These are phyloP conservation scores for Hypsopygia costalis DNA, from an alignment of 2,888 invertebrate genomes.

Conservation along the genomic window DNA sequence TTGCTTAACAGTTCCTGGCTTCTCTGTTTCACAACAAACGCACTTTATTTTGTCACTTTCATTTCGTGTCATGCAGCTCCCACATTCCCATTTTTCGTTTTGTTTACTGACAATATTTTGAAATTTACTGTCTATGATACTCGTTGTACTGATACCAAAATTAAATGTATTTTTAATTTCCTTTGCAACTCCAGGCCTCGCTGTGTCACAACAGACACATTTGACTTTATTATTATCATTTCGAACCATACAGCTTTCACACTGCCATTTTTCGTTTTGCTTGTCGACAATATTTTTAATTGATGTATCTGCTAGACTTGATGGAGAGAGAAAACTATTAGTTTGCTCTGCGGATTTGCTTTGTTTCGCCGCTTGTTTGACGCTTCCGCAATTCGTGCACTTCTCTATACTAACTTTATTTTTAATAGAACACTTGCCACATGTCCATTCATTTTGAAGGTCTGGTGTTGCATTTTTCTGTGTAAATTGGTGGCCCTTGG, in stretches of 20 bases:
- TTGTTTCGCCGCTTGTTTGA: slow-evolving; percentile 26
- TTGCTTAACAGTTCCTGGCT: background rate
- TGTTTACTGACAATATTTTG: too few species aligned
- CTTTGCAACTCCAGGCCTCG: slow-evolving; percentile 26
- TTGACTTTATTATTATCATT: slow-evolving; percentile 42
- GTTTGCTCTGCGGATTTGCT: slow-evolving; percentile 6
- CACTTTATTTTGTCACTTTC: background rate
- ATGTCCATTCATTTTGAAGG: slow-evolving; percentile 34
- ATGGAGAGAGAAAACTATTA: slow-evolving; percentile 8
- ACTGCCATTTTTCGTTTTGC: slow-evolving; percentile 57
- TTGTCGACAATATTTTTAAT: slow-evolving; percentile 33
- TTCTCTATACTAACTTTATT: slow-evolving; percentile 40
- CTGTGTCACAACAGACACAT: slow-evolving; percentile 57
- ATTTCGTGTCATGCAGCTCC: background rate
- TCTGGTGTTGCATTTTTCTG: slow-evolving; percentile 1
- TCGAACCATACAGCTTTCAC: slow-evolving; percentile 49
- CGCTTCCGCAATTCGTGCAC: slow-evolving; percentile 47
- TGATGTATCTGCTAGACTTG: slow-evolving; percentile 18
- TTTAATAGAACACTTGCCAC: slow-evolving; percentile 47
- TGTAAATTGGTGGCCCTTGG: slow-evolving; percentile 15
- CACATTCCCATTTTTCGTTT: too few species aligned
- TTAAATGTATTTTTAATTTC: slow-evolving; percentile 19
- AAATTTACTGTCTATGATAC: too few species aligned
- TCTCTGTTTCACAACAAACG: background rate
- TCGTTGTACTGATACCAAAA: background rate